Conservation (phyloP, 2,113 vertebrate genomes). For the Nipponia nippon region DNA sequence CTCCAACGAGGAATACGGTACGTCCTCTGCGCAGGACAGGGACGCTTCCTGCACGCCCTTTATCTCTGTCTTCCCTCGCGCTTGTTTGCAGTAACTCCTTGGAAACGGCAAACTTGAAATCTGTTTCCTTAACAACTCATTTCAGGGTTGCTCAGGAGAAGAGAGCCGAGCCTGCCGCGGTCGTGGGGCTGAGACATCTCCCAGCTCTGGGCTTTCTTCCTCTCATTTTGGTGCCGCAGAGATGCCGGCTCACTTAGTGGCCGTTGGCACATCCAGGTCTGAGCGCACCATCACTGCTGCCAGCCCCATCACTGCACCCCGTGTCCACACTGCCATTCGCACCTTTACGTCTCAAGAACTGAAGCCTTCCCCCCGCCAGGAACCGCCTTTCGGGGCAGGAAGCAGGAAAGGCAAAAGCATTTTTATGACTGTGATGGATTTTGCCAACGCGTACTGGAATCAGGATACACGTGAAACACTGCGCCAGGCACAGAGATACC, state of each 20-base stretch:
- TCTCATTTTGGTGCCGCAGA: rapidly evolving
- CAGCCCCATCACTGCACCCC: not conserved
- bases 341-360: not conserved
- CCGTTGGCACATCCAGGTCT: not conserved
- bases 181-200: rapidly evolving
- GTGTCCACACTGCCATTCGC: not conserved
- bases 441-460: rapidly evolving
- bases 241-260: not conserved
- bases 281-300: not conserved
- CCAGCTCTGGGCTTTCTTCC: not conserved
- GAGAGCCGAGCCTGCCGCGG: not conserved
- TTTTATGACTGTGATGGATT: not conserved
- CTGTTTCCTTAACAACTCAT: constrained; percentile 33
- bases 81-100: not conserved
- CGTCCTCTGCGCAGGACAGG: not conserved
- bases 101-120: not conserved
- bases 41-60: not conserved
- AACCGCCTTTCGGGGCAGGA: not conserved
- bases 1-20: rapidly evolving
- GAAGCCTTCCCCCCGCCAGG: not conserved
- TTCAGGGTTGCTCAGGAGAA: not conserved
- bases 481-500: not conserved
- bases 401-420: not conserved
- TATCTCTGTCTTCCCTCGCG: not conserved
- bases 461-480: not conserved